Base-by-base conservation (phyloP, 2,113 vertebrate species). In the Dermatemys mawii region DNA sequence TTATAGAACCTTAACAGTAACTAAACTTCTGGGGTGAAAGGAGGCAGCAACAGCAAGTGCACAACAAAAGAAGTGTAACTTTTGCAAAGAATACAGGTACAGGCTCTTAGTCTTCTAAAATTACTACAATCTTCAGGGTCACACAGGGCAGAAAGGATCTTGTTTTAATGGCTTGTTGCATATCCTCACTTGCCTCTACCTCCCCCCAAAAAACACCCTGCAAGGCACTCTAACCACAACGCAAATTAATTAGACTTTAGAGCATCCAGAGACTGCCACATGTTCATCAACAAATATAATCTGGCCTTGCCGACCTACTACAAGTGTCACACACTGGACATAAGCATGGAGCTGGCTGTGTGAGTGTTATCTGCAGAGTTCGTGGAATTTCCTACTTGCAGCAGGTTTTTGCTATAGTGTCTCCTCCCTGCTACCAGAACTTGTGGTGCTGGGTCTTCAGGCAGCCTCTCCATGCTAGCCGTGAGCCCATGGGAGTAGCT, bases 171-270 rank as follows among this genome's bases (percentile, higher is more conserved):
- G 32, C 14, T 50, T 46, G 5, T 10, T 70, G 63, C n/a, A 21
- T n/a, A 70, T 38, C 8, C 9, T 5, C 5, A 11, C 48, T 48
- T 48, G 9, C 48, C 8, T 46, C 7, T 1, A 14, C 32, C 29
- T 11, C 29, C 27, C 3, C 6, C 51, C 11, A 4, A 63, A 1
- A 0, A 2, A 79, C 90, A 19, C 53, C n/a, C 21, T 79, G 1
- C 5, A 86, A 76, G 80, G 4, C 5, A 16, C 24, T 32, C 19
- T 51, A 79, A 91, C 38, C 2, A 5, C 6, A 70, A 91, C 5
- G 19, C n/a, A 35, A 38, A n/a, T n/a, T 67, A 89, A 91, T 70
- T 26, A 48, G n/a, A n/a, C n/a, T n/a, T n/a, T n/a, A n/a, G 7
- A n/a, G n/a, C n/a, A 38, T 9, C 19, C n/a, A 70, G n/a, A 86